Conservation (phyloP, 2,888 invertebrate species). For the Latheticus oryzae region DNA sequence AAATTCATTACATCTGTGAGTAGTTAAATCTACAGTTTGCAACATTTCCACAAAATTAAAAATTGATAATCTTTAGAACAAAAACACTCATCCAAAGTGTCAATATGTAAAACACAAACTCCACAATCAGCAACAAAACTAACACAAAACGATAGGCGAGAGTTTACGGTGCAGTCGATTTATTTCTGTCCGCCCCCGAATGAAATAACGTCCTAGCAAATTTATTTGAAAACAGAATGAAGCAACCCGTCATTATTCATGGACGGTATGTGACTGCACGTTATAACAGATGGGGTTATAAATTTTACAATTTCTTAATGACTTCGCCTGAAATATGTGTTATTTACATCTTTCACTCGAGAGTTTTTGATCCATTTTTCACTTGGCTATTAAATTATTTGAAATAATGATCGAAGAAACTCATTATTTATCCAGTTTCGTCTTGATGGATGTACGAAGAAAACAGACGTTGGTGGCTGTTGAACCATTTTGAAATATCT, state of each 20-base stretch:
- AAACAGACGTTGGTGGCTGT: constrained; percentile 1
- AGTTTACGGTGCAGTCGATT: constrained; percentile 43
- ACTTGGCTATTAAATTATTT: constrained; percentile 32
- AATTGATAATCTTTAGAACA: neutral
- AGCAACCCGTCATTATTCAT: constrained; percentile 54
- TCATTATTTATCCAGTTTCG: constrained; percentile 17
- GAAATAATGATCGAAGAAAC: constrained; percentile 15
- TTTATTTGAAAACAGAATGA: constrained; percentile 54
- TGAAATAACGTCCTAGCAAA: constrained; percentile 46
- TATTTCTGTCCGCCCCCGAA: constrained; percentile 50
- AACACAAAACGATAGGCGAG: constrained; percentile 43
- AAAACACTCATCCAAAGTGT: constrained; percentile 13
- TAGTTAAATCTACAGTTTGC: too few species aligned
- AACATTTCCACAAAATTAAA: too few species aligned
- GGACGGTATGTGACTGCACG: constrained; percentile 47
- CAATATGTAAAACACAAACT: constrained; percentile 36
- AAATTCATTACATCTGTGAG: too few species aligned
- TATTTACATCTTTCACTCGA: constrained; percentile 50
- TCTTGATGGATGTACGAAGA: constrained; percentile 20
- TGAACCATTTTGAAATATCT: neutral
- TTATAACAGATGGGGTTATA: constrained; percentile 52
- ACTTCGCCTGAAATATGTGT: constrained; percentile 50
- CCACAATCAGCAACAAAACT: constrained; percentile 39
- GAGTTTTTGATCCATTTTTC: constrained; percentile 49
- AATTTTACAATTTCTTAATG: constrained; percentile 54